Percentiles rank a stretch among this genome's conserved stretches.
phyloP scores from a whole-genome alignment of 1,140 invertebrate species.

The Druon quercuslanigerum region DNA sequence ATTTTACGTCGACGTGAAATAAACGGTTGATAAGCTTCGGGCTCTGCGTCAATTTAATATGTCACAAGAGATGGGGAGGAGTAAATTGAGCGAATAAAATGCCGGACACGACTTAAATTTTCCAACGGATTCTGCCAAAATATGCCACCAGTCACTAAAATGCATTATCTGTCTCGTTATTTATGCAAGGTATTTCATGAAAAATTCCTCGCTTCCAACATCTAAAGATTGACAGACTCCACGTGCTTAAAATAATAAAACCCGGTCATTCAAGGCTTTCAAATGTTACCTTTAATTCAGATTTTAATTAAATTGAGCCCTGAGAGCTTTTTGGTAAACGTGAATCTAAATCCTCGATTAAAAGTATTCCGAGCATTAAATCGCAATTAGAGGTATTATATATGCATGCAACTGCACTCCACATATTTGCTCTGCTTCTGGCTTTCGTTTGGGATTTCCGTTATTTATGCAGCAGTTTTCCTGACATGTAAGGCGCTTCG shows the following conservation, averaged over 20 bases:
- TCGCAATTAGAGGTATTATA: not conserved
- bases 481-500: not conserved
- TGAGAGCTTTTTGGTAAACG: not conserved
- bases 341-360: not conserved
- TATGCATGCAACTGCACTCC: not conserved
- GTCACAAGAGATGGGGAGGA: not conserved
- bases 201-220: not conserved
- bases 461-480: constrained; percentile 27
- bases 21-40: not conserved
- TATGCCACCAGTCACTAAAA: not conserved
- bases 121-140: not conserved
- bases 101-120: constrained; percentile 10
- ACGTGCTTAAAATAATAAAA: constrained; percentile 17
- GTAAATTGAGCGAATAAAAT: constrained; percentile 27
- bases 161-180: constrained; percentile 25
- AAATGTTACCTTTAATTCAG: not conserved
- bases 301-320: not conserved
- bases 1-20: constrained; percentile 2
- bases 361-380: not conserved
- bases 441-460: not conserved
- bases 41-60: constrained; percentile 20
- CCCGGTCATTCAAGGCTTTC: not conserved
- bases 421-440: not conserved
- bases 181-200: constrained; percentile 13
- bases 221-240: constrained; percentile 22